Conservation (phyloP, 2,113 vertebrate species). For the Tragelaphus imberbis region DNA sequence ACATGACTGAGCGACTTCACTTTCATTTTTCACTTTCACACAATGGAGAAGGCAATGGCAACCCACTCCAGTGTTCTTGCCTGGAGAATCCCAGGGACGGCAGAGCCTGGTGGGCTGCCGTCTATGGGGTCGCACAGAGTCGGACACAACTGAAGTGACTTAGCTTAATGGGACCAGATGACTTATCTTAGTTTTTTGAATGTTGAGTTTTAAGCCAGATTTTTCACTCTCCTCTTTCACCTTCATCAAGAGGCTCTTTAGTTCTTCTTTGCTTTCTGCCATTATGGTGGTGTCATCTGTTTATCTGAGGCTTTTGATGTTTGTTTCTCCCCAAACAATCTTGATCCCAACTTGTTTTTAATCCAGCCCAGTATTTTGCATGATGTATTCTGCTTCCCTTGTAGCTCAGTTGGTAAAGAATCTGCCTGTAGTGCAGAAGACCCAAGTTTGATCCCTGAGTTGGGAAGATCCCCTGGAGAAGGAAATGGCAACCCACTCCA, state of each 20-base stretch:
- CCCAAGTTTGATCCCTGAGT: accelerated
- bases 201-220: neutral
- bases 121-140: no score
- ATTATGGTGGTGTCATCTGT: neutral
- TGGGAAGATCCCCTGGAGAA: no score
- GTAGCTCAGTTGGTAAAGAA: no score
- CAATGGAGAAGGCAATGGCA: no score
- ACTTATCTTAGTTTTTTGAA: neutral
- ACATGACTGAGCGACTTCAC: no score
- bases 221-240: neutral
- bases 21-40: no score
- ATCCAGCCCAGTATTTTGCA: accelerated
- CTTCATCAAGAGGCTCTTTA: neutral
- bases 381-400: neutral
- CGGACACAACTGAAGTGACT: no score
- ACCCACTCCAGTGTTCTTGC: no score
- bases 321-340: neutral
- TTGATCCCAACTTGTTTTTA: neutral
- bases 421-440: no score
- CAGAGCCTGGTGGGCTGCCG: no score
- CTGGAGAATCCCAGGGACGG: no score
- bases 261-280: neutral
- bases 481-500: no score
- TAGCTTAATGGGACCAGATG: neutral
- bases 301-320: neutral